A percentile compares a stretch with the other conserved stretches of the same genome.
These are phyloP conservation scores for Caenorhabditis imperialis DNA, from an alignment of 2,888 invertebrate genomes.

Conservation along the genomic window DNA sequence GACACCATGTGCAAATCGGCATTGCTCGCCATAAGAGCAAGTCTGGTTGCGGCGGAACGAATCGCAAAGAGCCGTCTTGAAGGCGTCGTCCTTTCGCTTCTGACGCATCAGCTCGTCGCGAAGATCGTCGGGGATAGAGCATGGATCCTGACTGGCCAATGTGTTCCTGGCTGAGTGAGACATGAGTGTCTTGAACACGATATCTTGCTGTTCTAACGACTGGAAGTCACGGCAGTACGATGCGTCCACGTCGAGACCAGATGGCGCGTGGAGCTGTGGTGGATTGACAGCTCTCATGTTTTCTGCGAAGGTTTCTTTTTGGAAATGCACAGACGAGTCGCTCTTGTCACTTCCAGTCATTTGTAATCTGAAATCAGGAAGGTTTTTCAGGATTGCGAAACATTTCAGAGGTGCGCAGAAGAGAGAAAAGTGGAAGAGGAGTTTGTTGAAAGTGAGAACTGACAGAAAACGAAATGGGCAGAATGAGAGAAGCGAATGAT, in stretches of 20 bases:
- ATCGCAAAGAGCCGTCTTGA: constrained; percentile 69
- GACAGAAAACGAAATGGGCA: too few relatives aligned
- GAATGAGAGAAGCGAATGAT: too few relatives aligned
- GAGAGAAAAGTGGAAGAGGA: too few relatives aligned
- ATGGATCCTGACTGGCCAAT: constrained; percentile 45
- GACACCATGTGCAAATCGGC: constrained; percentile 65
- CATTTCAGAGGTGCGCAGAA: too few relatives aligned
- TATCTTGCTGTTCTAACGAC: constrained; percentile 20
- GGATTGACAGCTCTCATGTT: neutral
- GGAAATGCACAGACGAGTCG: constrained; percentile 4
- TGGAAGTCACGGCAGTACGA: constrained; percentile 10
- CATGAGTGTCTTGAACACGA: constrained; percentile 19
- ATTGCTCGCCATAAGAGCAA: constrained; percentile 62
- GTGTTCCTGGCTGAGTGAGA: constrained; percentile 82
- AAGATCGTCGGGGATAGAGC: constrained; percentile 59
- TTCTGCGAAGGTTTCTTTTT: constrained; percentile 1
- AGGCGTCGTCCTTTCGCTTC: constrained; percentile 65
- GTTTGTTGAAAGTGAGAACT: too few relatives aligned
- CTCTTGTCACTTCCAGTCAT: constrained; percentile 35
- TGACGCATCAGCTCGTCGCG: constrained; percentile 56
- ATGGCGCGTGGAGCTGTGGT: neutral
- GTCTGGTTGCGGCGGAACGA: constrained; percentile 51
- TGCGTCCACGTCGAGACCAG: neutral
- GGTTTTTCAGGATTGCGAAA: too few relatives aligned
- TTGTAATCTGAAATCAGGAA: constrained; percentile 38